Evolutionary conservation across 2,797 vertebrate species (phyloP).

Genomic region (Coregonus suidteri): DNA sequence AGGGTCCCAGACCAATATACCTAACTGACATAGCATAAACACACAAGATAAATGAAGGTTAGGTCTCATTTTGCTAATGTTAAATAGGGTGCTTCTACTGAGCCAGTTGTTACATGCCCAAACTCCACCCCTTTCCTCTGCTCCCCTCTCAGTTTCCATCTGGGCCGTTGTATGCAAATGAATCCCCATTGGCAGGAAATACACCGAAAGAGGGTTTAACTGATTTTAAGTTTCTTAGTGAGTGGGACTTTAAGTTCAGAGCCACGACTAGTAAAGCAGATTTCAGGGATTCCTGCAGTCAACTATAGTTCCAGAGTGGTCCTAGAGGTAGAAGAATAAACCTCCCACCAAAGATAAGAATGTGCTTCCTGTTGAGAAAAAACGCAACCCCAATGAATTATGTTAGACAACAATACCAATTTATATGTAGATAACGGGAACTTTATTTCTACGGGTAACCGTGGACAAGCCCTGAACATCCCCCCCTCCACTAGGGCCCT

Average conservation of each 20-base stretch:
- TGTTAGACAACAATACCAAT: background rate
- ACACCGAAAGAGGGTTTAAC: slow-evolving; percentile 34
- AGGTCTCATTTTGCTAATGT: slow-evolving; percentile 24
- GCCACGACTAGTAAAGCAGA: background rate
- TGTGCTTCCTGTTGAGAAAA: background rate
- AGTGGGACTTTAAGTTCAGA: slow-evolving; percentile 7
- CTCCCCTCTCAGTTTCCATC: slow-evolving; percentile 61
- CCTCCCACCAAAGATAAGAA: background rate
- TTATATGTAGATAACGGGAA: background rate
- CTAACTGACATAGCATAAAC: background rate
- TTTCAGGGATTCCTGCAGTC: background rate
- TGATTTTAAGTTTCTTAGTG: slow-evolving; percentile 26
- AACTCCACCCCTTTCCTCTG: slow-evolving; percentile 44
- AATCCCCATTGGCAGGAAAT: slow-evolving; percentile 43
- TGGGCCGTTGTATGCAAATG: slow-evolving; percentile 65
- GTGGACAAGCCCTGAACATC: background rate
- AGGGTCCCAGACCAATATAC: background rate
- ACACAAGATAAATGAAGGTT: background rate
- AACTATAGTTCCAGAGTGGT: background rate
- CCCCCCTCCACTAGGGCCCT: background rate
- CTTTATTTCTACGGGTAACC: background rate
- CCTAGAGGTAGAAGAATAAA: background rate
- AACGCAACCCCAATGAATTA: background rate
- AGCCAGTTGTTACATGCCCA: slow-evolving; percentile 57
- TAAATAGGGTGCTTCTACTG: slow-evolving; percentile 30